Conservation (phyloP, 2,888 invertebrate genomes). For the Malachius bipustulatus region DNA sequence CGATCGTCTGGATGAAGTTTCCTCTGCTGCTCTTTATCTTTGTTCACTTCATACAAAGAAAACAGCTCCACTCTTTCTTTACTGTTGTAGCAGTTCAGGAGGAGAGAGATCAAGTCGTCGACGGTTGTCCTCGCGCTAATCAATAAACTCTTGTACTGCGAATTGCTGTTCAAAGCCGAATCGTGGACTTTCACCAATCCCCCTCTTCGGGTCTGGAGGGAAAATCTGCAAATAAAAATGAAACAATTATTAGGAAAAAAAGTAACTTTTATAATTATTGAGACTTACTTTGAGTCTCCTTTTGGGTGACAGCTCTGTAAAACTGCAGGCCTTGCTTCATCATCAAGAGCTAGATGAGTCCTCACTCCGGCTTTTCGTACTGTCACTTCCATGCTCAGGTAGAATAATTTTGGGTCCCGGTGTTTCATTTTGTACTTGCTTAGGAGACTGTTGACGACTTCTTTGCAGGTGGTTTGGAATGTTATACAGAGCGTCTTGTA, state of each 20-base stretch:
- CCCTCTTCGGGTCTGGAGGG: conserved; percentile 75
- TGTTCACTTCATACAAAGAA: conserved; percentile 71
- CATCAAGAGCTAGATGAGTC: conserved; percentile 73
- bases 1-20: conserved; percentile 80
- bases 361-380: conserved; percentile 72
- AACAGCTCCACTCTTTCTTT: conserved; percentile 75
- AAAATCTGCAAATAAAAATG: conserved; percentile 51
- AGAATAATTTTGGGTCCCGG: conserved; percentile 84
- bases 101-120: conserved; percentile 72
- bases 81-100: conserved; percentile 76
- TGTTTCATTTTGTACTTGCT: conserved; percentile 80
- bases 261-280: conserved; percentile 4
- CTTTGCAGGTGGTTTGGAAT: conserved; percentile 76
- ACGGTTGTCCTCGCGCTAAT: conserved; percentile 83
- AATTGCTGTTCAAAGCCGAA: conserved; percentile 79
- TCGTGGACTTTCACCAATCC: conserved; percentile 90
- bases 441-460: conserved; percentile 73
- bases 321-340: conserved; percentile 80
- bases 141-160: conserved; percentile 83
- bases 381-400: conserved; percentile 88
- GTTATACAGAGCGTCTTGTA: conserved; percentile 89
- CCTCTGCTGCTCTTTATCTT: conserved; percentile 72
- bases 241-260: neutral
- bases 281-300: conserved; percentile 74
- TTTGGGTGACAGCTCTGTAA: conserved; percentile 88